These are phyloP conservation scores for Hemicentrotus pulcherrimus DNA, from an alignment of 35 echinoderm and acorn worm genomes.

Conservation along the genomic window DNA sequence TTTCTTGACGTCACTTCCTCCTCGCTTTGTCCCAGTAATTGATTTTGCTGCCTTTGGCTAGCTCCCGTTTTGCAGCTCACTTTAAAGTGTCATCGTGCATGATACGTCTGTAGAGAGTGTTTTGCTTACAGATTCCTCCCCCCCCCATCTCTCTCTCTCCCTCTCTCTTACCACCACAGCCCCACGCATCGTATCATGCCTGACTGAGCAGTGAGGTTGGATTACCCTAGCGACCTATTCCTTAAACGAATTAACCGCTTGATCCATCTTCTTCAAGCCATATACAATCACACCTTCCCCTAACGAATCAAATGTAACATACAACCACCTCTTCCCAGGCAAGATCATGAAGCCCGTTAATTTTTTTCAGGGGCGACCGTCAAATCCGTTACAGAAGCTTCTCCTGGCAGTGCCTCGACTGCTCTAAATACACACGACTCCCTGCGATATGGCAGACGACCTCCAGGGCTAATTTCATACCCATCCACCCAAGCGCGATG, in stretches of 20 bases:
- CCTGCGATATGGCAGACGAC: not conserved
- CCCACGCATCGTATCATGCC: not conserved
- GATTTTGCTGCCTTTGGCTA: conserved; percentile 50
- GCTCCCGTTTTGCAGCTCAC: conserved; percentile 16
- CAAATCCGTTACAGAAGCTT: not conserved
- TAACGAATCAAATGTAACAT: not conserved
- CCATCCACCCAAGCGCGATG: conserved; percentile 38
- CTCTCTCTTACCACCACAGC: too few relatives aligned
- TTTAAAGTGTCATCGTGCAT: not conserved
- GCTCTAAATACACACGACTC: conserved; percentile 9
- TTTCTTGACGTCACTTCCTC: conserved; percentile 53
- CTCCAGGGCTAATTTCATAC: conserved; percentile 37
- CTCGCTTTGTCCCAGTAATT: conserved; percentile 48
- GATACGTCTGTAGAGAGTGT: conserved; percentile 25
- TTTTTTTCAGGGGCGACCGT: not conserved
- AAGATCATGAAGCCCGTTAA: not conserved
- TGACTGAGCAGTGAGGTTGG: not conserved
- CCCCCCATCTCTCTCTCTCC: not conserved
- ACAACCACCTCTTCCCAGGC: conserved; percentile 11
- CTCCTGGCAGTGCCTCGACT: not conserved
- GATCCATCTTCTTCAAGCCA: not conserved
- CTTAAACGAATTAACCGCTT: conserved; percentile 42
- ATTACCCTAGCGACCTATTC: not conserved
- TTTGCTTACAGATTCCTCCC: not conserved
- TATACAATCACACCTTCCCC: not conserved